Evolutionary conservation across 2,113 vertebrate species (phyloP).

Genomic region (Nothoprocta pentlandii): DNA sequence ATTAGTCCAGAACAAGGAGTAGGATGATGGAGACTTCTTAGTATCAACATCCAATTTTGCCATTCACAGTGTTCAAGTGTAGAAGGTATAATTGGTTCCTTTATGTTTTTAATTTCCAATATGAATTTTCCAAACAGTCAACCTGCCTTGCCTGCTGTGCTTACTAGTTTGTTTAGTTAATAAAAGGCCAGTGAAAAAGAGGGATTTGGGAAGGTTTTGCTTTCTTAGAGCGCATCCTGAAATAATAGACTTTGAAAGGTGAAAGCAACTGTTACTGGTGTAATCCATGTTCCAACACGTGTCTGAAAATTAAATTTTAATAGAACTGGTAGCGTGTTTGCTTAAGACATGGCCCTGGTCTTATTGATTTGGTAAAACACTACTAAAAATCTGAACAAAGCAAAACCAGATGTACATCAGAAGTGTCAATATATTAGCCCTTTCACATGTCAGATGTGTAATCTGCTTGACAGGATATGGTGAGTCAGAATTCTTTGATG

Average conservation of each 20-base stretch:
- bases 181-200: not conserved
- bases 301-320: not conserved
- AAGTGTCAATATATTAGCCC: not conserved
- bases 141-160: not conserved
- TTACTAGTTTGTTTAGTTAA: not conserved
- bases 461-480: not conserved
- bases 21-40: not conserved
- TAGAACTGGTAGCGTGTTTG: not conserved
- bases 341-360: not conserved
- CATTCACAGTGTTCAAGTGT: not conserved
- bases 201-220: not conserved
- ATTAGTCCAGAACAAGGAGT: not conserved
- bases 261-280: not conserved
- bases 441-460: not conserved
- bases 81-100: not conserved
- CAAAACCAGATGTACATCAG: not conserved
- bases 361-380: not conserved
- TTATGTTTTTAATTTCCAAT: not conserved
- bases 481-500: not conserved
- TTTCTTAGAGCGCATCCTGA: not conserved
- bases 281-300: not conserved
- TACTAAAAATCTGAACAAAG: not conserved
- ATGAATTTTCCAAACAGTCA: not conserved
- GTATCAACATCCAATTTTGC: not conserved
- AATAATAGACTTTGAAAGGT: not conserved